Evolutionary conservation across 2,113 vertebrate genomes (phyloP), one percentile per base, ranked within the genome.

Genomic region (Crotalus helleri): DNA sequence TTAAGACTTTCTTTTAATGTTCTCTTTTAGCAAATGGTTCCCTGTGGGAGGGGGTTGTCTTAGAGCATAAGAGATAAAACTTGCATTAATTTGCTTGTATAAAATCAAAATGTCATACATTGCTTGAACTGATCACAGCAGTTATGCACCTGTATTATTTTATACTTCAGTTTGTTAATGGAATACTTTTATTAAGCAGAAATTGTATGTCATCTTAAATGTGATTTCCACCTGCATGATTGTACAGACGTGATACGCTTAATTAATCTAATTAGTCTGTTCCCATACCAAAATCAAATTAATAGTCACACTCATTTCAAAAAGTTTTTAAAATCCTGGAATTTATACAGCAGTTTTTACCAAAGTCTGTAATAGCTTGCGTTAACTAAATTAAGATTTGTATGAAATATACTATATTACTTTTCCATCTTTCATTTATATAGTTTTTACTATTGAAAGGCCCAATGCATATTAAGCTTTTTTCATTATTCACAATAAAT

Each of bases 251-350:
- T 97, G 97, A 87, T 95, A 29, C 91, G 94, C 96, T 97, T 98
- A 98, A 98, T 98, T 98, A 98, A 98, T 97, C 97, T 97, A 98
- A 98, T 98, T 98, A 98, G 96, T 97, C 97, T 97, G 96, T 95
- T 96, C 97, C 96, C 94, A 97, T 97, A 98, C 97, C 97, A 97
- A 97, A 96, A 97, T 95, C 61, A 96, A 97, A 97, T 97, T 97
- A 97, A 96, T 94, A 97, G 97, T 93, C 94, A 95, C 95, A 97
- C 96, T 96, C 97, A 96, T 97, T 96, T 97, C 97, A 97, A 98
- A 74, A 98, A 97, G 95, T 95, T 95, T 94, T 88, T 94, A 93
- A 94, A 89, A 87, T 87, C 24, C 49, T 49, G 46, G 85, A 24
- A 24, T 39, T 9, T 21, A 81, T 39, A 39, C 17, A 39, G 17